Evolutionary conservation across 2,888 invertebrate genomes (phyloP).

Genomic region (Diarsia rubi): DNA sequence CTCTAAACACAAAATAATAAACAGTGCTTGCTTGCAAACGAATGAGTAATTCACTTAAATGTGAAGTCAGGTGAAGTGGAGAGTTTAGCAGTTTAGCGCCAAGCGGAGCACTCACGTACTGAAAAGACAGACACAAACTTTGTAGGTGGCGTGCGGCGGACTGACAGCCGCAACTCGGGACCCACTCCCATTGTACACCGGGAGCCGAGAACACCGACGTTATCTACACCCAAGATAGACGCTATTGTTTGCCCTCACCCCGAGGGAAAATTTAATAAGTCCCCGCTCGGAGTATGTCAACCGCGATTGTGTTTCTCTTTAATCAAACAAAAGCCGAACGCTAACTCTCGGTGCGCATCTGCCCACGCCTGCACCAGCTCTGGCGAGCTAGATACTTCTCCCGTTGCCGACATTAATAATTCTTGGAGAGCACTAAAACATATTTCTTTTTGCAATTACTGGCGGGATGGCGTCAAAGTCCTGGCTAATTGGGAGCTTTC

Average conservation of each 20-base stretch:
- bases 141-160: constrained; percentile 78
- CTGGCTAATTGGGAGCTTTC: constrained; percentile 89
- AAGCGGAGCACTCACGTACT: constrained; percentile 67
- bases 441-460: constrained; percentile 87
- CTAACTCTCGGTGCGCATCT: constrained; percentile 70
- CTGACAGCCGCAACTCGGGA: constrained; percentile 77
- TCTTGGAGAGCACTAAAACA: constrained; percentile 80
- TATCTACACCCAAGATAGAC: constrained; percentile 86
- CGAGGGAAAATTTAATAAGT: constrained; percentile 86
- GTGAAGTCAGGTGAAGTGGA: constrained; percentile 59
- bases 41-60: constrained; percentile 53
- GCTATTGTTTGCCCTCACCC: constrained; percentile 84
- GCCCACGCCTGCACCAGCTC: constrained; percentile 53
- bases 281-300: constrained; percentile 79
- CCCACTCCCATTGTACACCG: constrained; percentile 78
- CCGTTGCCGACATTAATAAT: constrained; percentile 79
- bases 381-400: constrained; percentile 61
- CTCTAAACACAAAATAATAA: not conserved
- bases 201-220: constrained; percentile 80
- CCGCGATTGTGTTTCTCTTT: constrained; percentile 83
- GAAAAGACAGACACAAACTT: constrained; percentile 79
- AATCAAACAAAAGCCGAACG: constrained; percentile 82
- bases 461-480: constrained; percentile 83
- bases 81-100: constrained; percentile 69
- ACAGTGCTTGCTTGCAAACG: not conserved